Conservation (phyloP, 2,888 invertebrate genomes). For the Watsonalla cultraria region DNA sequence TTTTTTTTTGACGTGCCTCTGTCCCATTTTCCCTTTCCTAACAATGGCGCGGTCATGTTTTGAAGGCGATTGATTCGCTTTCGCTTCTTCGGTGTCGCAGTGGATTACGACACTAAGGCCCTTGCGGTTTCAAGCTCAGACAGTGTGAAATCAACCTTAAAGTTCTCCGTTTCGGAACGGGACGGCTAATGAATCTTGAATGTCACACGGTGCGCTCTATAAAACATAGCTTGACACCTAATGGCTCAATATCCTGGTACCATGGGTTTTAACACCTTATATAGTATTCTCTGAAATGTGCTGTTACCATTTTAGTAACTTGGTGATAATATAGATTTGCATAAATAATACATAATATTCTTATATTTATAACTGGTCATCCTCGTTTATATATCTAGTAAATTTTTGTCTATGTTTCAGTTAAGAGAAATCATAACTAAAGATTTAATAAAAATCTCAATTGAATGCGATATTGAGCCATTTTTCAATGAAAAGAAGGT, state of each 20-base stretch:
- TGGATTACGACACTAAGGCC: constrained; percentile 61
- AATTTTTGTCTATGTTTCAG: too few species aligned
- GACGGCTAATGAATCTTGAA: constrained; percentile 17
- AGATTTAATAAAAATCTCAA: too few species aligned
- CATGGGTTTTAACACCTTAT: neutral
- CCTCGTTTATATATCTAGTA: too few species aligned
- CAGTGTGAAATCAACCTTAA: constrained; percentile 45
- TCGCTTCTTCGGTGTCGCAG: constrained; percentile 60
- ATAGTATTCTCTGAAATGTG: neutral
- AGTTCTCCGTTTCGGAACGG: constrained; percentile 37
- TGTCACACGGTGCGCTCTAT: constrained; percentile 8
- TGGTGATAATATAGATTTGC: too few species aligned
- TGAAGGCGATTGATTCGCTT: constrained; percentile 73
- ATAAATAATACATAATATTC: too few species aligned
- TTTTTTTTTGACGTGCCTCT: constrained; percentile 58
- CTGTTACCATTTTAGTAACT: too few species aligned
- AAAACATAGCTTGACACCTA: neutral
- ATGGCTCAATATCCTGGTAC: neutral
- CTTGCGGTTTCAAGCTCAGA: constrained; percentile 51
- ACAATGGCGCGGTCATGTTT: constrained; percentile 74
- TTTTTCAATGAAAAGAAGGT: too few species aligned
- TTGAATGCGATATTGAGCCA: too few species aligned
- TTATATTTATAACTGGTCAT: too few species aligned
- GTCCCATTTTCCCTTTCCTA: constrained; percentile 72
- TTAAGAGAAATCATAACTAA: too few species aligned